Evolutionary conservation across 2,113 vertebrate species (phyloP), one percentile per base, ranked within the genome.

Genomic region (Syngnathus floridae): DNA sequence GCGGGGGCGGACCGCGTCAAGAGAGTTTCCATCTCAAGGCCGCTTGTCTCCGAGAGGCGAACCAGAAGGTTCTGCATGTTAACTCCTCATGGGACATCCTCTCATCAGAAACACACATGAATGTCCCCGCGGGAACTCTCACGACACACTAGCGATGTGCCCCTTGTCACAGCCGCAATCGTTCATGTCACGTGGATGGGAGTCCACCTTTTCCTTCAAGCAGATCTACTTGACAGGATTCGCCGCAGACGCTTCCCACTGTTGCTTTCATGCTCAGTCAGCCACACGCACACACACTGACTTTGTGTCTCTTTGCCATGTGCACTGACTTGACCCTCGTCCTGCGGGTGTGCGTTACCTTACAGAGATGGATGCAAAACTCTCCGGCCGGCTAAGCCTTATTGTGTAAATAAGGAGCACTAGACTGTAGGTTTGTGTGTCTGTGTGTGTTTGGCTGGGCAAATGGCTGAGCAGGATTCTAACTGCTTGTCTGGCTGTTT

Each of bases 1-100:
- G 75, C 86, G 74, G 58, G 1, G 48, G 36, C 70, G 71, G 61
- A 76, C 72, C 62, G 74, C 64, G 62, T 68, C 62, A 26, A 58
- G 66, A 66, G 67, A 84, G 78, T 85, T 82, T 87, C 82, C 82
- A 81, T 79, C 78, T 77, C 68, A 41, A 68, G 76, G 74, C 74
- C 77, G 74, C 80, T 72, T 72, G 80, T 83, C 82, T 77, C 59
- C 12, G n/a, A 68, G 83, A 86, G 73, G 74, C 73, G 82, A 87
- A 83, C 26, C 81, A 82, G 84, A 72, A 74, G 71, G 71, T 71
- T 71, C 67, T 66, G 63, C 55, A 65, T 12, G 71, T 68, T 77
- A 41, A 65, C 56, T 51, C 73, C 38, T 67, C 67, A 7, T n/a
- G 56, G 74, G 61, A 62, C 26, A 13, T 63, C 48, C 64, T 70